Base-by-base conservation (phyloP, 2,113 vertebrate species). In the Chelonoidis abingdonii region DNA sequence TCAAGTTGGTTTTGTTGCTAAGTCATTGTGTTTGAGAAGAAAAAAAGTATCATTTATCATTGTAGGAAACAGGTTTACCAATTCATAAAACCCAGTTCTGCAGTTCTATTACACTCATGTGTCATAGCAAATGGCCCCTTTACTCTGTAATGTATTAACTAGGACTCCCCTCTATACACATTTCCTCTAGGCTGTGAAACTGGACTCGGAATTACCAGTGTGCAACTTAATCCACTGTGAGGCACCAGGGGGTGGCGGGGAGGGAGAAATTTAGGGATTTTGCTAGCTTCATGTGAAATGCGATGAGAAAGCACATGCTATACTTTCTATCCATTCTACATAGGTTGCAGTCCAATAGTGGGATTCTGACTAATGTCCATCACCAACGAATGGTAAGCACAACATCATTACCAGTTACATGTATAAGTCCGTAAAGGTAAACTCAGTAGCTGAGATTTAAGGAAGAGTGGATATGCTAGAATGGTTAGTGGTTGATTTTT, bases 1-100 rank as follows among this genome's bases (percentile, higher is more conserved):
- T 98, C 97, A 97, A 97, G 95, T 95, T 94, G 84, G 90, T 89
- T 98, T 97, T 93, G 96, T 84, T 96, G 95, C 93, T 96, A 95
- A 97, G 97, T 98, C 97, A 97, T 97, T 97, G 96, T 80, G 95
- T 84, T 97, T 96, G 95, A 97, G 90, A 54, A 86, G 88, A 49
- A 96, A 85, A 76, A 97, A 94, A 96, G 88, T 88, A 88, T 91
- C 89, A 97, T 98, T 97, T 97, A 96, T 98, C 97, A 97, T 90
- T 80, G 90, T 96, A 97, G 98, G 94, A 97, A 97, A 97, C 97
- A 97, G 91, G 90, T 88, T 65, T 93, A 92, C 86, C 84, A 5
- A 38, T 91, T 96, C 88, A 96, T 98, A 95, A 97, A 96, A 90
- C 75, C 93, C 78, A 81, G 90, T 84, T 41, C 85, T 83, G n/a